phyloP scores from a whole-genome alignment of 2,113 vertebrate species.

The Lagenorhynchus albirostris region DNA sequence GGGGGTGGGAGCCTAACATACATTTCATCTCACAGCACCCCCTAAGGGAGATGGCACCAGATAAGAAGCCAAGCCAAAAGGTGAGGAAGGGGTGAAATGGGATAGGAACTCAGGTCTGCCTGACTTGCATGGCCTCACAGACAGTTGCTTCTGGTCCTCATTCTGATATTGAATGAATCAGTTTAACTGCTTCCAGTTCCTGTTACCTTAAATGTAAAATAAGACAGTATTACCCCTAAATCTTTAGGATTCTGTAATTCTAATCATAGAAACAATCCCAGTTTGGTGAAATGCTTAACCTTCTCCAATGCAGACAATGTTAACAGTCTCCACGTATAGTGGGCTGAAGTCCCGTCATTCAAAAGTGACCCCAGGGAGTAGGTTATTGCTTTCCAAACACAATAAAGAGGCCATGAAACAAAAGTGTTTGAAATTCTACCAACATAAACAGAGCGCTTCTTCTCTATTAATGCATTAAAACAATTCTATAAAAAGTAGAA shows the following conservation, averaged over 20 bases:
- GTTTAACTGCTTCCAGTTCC: not conserved
- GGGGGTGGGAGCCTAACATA: not conserved
- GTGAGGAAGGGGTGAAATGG: not conserved
- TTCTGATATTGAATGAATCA: not conserved
- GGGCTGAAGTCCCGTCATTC: slow-evolving; percentile 34
- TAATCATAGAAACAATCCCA: slow-evolving; percentile 31
- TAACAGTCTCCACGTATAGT: not conserved
- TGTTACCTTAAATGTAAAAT: not conserved
- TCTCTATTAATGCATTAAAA: slow-evolving; percentile 56
- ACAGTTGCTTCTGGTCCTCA: not conserved
- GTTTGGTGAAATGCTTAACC: slow-evolving; percentile 16
- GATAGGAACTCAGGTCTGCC: not conserved
- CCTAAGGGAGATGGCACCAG: not conserved
- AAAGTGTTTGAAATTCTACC: slow-evolving; percentile 66
- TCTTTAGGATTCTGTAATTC: slow-evolving; percentile 29
- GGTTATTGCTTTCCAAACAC: slow-evolving; percentile 62
- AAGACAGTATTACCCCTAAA: not conserved
- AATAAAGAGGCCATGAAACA: slow-evolving; percentile 53
- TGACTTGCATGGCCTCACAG: not conserved
- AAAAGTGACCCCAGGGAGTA: slow-evolving; percentile 39
- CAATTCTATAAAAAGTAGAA: slow-evolving; percentile 51
- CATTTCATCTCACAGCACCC: not conserved
- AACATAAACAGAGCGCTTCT: slow-evolving; percentile 54
- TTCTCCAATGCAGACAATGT: slow-evolving; percentile 31
- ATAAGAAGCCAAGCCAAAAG: not conserved